Conservation (phyloP, 2,888 invertebrate genomes). For the Noctua fimbriata region DNA sequence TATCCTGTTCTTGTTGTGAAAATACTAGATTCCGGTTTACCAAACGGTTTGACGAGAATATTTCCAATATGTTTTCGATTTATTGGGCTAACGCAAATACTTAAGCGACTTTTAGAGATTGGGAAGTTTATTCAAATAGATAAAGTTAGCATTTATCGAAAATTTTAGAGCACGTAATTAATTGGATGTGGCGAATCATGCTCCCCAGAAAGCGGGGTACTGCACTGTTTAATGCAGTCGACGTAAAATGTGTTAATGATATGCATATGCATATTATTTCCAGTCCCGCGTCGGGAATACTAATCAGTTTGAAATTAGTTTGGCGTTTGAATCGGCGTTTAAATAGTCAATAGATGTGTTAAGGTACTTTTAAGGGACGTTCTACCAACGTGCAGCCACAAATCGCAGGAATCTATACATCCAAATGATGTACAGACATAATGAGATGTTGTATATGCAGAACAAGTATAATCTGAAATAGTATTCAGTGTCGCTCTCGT, state of each 20-base stretch:
- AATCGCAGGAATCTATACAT: neutral
- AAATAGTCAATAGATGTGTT: neutral
- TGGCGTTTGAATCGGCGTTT: neutral
- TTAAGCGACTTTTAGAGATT: neutral
- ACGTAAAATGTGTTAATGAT: conserved; percentile 33
- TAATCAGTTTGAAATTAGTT: conserved; percentile 9
- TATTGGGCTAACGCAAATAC: neutral
- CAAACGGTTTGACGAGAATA: neutral
- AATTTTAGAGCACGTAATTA: neutral
- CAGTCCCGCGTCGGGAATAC: neutral
- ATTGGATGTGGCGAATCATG: neutral
- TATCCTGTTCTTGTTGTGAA: neutral
- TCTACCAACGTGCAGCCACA: neutral
- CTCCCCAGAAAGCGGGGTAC: neutral
- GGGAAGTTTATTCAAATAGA: neutral
- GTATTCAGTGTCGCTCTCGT: neutral
- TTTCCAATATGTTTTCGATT: neutral
- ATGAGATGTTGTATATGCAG: neutral
- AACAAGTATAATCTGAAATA: neutral
- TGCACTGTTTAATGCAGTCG: neutral
- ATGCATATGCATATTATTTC: conserved; percentile 27
- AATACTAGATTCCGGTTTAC: neutral
- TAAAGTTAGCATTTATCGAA: neutral
- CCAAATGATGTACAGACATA: conserved; percentile 12
- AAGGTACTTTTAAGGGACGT: too few species aligned